Evolutionary conservation across 2,888 invertebrate species (phyloP).

Genomic region (Drosophila borborema): DNA sequence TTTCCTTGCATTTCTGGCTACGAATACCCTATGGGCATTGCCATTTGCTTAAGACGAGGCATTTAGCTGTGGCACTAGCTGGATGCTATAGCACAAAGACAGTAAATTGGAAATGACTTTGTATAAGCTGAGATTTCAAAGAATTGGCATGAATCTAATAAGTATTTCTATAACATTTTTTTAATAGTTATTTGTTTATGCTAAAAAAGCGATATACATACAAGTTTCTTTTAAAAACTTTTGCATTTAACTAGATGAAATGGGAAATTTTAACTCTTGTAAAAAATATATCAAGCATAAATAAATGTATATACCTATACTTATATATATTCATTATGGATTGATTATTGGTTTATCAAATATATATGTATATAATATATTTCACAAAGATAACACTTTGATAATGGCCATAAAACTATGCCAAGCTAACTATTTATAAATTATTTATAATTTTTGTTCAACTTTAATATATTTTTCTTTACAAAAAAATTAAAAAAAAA

Average conservation of each 20-base stretch:
- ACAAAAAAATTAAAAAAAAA: background rate
- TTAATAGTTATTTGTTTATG: background rate
- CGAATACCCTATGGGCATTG: constrained; percentile 2
- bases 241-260: no score
- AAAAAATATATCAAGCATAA: no score
- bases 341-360: background rate
- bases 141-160: background rate
- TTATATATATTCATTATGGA: background rate
- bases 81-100: background rate
- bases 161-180: background rate
- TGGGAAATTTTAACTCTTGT: no score
- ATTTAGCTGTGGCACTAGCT: background rate
- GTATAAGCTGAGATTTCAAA: background rate
- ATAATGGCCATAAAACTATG: background rate
- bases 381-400: background rate
- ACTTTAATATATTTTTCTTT: background rate
- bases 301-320: no score
- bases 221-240: background rate
- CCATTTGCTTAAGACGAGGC: background rate
- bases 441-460: background rate
- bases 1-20: constrained; percentile 13
- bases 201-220: background rate
- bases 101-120: background rate
- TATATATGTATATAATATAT: background rate
- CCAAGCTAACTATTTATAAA: background rate